Conservation (phyloP, 2,113 vertebrate genomes). For the Synchiropus splendidus region DNA sequence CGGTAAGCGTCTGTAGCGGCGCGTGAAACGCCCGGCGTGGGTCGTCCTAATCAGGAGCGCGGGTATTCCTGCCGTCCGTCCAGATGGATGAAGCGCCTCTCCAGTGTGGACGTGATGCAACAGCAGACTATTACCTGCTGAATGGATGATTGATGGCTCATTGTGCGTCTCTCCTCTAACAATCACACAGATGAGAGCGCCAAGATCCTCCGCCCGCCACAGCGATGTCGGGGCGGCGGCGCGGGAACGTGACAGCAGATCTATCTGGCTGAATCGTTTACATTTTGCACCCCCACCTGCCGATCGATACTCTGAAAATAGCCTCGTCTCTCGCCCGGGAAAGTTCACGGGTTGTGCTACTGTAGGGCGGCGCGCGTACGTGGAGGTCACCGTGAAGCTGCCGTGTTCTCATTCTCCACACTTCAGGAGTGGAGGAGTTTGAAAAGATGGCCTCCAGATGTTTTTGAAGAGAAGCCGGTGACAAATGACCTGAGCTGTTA, state of each 20-base stretch:
- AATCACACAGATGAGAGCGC: conserved; percentile 51
- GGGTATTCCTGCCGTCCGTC: conserved; percentile 26
- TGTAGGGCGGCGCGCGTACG: conserved; percentile 2
- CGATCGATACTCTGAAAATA: conserved; percentile 63
- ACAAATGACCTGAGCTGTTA: conserved; percentile 32
- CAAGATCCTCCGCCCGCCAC: conserved; percentile 29
- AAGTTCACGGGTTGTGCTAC: conserved; percentile 42
- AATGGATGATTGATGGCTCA: conserved; percentile 62
- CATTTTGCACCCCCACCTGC: conserved; percentile 42
- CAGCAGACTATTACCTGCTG: conserved; percentile 54
- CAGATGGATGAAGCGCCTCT: conserved; percentile 48
- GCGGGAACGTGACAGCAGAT: conserved; percentile 59
- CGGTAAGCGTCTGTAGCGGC: conserved; percentile 4
- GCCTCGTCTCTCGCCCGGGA: conserved; percentile 56
- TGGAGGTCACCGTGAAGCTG: conserved; percentile 11
- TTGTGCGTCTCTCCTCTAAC: conserved; percentile 44
- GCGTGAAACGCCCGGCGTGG: conserved; percentile 8
- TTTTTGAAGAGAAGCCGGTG: conserved; percentile 46
- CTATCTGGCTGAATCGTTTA: conserved; percentile 53
- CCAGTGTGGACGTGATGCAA: conserved; percentile 24
- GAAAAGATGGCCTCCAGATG: conserved; percentile 48
- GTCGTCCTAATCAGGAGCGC: conserved; percentile 47
- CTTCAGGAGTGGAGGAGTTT: conserved; percentile 21
- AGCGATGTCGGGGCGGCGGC: conserved; percentile 33
- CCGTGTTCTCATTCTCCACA: conserved; percentile 14